Percentiles rank a stretch among this genome's conserved stretches.
phyloP scores from a whole-genome alignment of 2,888 invertebrate genomes.

The Hemithea aestivaria region DNA sequence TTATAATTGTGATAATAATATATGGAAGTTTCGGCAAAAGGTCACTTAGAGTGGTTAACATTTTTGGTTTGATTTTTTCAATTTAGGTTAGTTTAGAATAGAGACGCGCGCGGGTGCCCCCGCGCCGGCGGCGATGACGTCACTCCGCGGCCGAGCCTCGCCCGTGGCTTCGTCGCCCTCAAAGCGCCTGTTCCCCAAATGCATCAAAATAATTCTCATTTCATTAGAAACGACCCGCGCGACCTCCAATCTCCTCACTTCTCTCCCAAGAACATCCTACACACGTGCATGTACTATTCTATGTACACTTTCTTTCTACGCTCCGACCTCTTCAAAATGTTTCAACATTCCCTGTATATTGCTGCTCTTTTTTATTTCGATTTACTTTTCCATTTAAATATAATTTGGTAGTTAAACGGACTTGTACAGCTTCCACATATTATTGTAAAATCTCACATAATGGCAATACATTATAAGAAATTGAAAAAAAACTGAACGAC shows the following conservation, averaged over 20 bases:
- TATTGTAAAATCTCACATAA: constrained; percentile 67
- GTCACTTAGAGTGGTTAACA: constrained; percentile 52
- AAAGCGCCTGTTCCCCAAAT: constrained; percentile 41
- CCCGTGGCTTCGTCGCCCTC: constrained; percentile 14
- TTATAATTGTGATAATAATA: constrained; percentile 75
- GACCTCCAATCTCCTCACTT: constrained; percentile 14
- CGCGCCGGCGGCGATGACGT: constrained; percentile 11
- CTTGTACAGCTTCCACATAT: constrained; percentile 73
- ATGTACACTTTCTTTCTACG: neutral
- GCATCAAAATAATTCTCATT: constrained; percentile 55
- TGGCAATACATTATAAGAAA: constrained; percentile 38
- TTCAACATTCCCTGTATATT: neutral
- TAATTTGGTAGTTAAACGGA: constrained; percentile 11
- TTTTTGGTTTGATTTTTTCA: constrained; percentile 55
- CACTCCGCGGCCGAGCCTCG: neutral
- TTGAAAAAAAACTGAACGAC: constrained; percentile 1
- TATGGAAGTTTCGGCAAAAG: constrained; percentile 74
- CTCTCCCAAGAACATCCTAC: no score
- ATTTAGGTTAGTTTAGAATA: constrained; percentile 49
- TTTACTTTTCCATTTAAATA: neutral
- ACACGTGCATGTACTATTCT: no score
- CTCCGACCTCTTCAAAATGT: neutral
- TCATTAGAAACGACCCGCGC: constrained; percentile 28
- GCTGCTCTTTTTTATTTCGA: neutral
- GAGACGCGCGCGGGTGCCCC: constrained; percentile 12